These are phyloP conservation scores for Lophotriccus pileatus DNA, from an alignment of 2,797 vertebrate species.

Conservation along the genomic window DNA sequence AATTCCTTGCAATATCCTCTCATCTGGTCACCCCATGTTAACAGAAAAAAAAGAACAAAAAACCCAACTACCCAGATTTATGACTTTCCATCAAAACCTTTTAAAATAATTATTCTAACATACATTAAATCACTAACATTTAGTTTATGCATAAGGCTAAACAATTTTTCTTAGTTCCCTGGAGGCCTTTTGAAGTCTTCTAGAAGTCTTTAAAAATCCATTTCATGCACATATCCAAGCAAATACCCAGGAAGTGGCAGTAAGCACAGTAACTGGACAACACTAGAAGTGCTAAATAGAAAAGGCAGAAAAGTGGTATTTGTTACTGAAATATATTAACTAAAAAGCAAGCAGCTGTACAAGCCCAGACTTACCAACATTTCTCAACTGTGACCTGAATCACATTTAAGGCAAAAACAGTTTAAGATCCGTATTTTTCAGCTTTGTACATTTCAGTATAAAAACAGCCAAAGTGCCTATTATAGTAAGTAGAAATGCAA, in stretches of 20 bases:
- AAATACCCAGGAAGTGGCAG: background rate
- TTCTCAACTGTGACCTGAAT: background rate
- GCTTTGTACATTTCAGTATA: background rate
- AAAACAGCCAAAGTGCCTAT: background rate
- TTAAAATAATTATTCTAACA: background rate
- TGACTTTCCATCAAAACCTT: background rate
- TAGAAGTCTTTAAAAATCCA: background rate
- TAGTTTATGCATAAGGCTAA: background rate
- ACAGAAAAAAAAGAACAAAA: background rate
- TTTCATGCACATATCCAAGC: background rate
- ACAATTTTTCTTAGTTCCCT: background rate
- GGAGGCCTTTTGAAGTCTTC: background rate
- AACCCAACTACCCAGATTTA: background rate
- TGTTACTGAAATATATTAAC: background rate
- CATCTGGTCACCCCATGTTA: slow-evolving; percentile 1
- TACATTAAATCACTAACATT: background rate
- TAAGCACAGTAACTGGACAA: background rate
- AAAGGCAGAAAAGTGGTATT: background rate
- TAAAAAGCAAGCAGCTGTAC: background rate
- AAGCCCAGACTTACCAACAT: background rate
- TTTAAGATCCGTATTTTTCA: background rate
- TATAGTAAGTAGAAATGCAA: background rate
- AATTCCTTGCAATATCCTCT: background rate
- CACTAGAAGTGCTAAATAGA: background rate
- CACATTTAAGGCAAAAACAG: background rate